phyloP scores from a whole-genome alignment of 2,888 invertebrate species.

The Limnephilus marmoratus region DNA sequence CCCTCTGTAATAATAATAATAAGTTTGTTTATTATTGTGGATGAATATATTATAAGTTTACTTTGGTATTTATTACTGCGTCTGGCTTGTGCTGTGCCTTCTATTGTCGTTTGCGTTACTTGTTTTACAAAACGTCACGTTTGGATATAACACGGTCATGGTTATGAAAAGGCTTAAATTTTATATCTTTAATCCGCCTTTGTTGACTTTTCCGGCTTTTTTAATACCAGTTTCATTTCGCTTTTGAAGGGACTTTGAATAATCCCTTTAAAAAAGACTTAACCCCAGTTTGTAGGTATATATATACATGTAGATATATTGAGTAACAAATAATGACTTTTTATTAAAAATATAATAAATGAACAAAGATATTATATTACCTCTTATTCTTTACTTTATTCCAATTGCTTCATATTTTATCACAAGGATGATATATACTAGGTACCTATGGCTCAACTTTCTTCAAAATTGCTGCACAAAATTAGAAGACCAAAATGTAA shows the following conservation, averaged over 20 bases:
- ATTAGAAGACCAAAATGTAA: not conserved
- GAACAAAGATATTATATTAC: not conserved
- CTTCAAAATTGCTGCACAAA: not conserved
- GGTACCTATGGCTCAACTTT: not conserved
- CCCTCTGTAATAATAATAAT: constrained; percentile 38
- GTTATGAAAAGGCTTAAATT: constrained; percentile 24
- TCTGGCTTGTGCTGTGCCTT: constrained; percentile 18
- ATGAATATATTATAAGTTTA: constrained; percentile 45
- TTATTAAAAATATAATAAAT: not conserved
- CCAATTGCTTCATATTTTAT: too few species aligned
- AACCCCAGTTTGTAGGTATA: not conserved
- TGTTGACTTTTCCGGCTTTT: not conserved
- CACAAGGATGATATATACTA: not conserved
- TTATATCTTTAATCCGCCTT: constrained; percentile 7
- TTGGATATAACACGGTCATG: constrained; percentile 27
- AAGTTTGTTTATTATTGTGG: constrained; percentile 40
- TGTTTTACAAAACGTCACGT: constrained; percentile 37
- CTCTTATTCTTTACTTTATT: not conserved
- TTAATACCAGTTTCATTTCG: not conserved
- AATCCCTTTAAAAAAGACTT: not conserved
- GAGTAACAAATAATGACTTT: not conserved
- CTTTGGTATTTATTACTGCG: constrained; percentile 33
- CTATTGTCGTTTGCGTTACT: constrained; percentile 37
- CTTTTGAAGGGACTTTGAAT: not conserved
- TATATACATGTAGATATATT: not conserved